phyloP scores from a whole-genome alignment of 2,113 vertebrate species.

The Grammomys dolichurus region DNA sequence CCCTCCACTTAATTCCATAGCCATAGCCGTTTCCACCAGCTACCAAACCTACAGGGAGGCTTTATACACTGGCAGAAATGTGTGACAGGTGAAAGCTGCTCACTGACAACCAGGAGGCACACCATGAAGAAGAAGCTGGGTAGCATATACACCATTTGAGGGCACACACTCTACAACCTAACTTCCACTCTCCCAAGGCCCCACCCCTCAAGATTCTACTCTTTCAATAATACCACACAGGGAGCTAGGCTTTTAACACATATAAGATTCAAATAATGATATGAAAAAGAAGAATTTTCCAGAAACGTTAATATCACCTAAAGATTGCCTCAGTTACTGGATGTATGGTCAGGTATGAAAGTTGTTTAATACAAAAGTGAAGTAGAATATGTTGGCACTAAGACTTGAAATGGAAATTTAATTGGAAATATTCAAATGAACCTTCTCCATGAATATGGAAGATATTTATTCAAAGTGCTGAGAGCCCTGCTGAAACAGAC shows the following conservation, averaged over 20 bases:
- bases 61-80: not conserved
- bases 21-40: not conserved
- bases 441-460: slow-evolving; percentile 13
- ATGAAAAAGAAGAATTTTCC: not conserved
- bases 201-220: not conserved
- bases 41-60: not conserved
- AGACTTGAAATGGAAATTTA: slow-evolving; percentile 51
- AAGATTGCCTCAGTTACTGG: slow-evolving; percentile 16
- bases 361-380: slow-evolving; percentile 52
- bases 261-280: not conserved
- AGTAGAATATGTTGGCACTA: slow-evolving; percentile 31
- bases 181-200: not conserved
- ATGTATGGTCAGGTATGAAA: slow-evolving; percentile 46
- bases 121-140: not conserved
- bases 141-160: not conserved
- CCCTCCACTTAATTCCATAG: not conserved
- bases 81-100: not conserved
- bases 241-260: not conserved
- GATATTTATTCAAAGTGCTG: slow-evolving; percentile 55
- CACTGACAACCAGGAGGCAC: not conserved
- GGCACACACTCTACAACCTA: not conserved
- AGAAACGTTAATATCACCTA: slow-evolving; percentile 38
- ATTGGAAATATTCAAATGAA: slow-evolving; percentile 67
- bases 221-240: not conserved
- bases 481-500: slow-evolving; percentile 54